phyloP scores from a whole-genome alignment of 1,140 invertebrate species.

The Lucilia sericata region DNA sequence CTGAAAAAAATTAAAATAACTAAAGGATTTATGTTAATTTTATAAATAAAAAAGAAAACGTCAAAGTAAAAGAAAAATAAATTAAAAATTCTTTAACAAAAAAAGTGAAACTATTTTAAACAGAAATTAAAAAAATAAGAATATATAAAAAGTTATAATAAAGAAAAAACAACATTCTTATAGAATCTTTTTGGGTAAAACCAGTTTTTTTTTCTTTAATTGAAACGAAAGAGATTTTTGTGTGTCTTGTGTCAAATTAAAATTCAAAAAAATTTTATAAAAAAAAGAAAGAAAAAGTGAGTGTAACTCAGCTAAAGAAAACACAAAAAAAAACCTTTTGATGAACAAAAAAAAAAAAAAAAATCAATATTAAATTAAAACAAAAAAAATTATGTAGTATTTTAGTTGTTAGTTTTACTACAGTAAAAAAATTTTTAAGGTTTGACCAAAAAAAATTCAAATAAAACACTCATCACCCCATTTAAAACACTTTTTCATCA shows the following conservation, averaged over 20 bases:
- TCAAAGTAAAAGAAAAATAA: background rate
- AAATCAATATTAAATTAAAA: too few relatives aligned
- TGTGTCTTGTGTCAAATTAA: background rate
- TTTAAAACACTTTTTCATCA: too few relatives aligned
- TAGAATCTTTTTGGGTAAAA: background rate
- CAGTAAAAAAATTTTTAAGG: too few relatives aligned
- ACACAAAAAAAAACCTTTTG: background rate
- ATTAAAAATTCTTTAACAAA: background rate
- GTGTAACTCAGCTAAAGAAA: background rate
- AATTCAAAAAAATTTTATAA: background rate
- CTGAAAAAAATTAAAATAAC: background rate
- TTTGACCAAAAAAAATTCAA: too few relatives aligned
- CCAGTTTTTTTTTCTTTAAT: background rate
- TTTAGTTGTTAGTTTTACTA: too few relatives aligned
- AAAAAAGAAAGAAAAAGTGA: background rate
- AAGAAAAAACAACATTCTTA: background rate
- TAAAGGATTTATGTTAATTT: background rate
- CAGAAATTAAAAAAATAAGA: background rate
- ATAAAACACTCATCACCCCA: too few relatives aligned
- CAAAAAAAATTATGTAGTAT: too few relatives aligned
- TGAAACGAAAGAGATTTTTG: background rate
- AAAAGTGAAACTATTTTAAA: background rate
- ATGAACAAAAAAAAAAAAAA: too few relatives aligned
- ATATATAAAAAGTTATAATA: background rate
- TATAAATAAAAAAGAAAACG: background rate